A percentile compares a stretch with the other conserved stretches of the same genome.
These are phyloP conservation scores for Latrodectus hesperus DNA, from an alignment of 2,888 invertebrate species.

Conservation along the genomic window DNA sequence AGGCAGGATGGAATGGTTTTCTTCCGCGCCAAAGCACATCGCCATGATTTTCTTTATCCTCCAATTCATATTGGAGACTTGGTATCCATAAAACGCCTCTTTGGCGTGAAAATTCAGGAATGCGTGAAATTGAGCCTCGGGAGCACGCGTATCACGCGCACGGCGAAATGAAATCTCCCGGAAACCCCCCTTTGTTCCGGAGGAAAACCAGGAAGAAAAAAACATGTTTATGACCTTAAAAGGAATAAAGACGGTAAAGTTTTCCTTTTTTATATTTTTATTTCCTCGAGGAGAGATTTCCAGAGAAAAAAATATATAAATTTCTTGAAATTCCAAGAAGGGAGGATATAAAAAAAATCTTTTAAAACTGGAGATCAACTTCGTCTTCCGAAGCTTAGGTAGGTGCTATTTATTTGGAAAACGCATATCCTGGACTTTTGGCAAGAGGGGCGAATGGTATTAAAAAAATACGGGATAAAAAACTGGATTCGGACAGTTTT, in stretches of 20 bases:
- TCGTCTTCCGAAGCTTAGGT: conserved; percentile 49
- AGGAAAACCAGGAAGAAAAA: not conserved
- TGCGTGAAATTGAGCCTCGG: conserved; percentile 46
- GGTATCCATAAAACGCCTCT: not conserved
- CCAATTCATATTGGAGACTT: not conserved
- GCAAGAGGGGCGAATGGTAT: not conserved
- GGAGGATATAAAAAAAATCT: conserved; percentile 24
- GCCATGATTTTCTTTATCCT: not conserved
- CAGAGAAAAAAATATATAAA: not conserved
- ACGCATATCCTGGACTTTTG: conserved; percentile 42
- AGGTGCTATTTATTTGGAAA: conserved; percentile 48
- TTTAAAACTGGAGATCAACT: conserved; percentile 57
- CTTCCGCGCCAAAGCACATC: not conserved
- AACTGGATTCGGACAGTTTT: conserved; percentile 18
- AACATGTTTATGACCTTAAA: conserved; percentile 50
- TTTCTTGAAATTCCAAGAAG: conserved; percentile 20
- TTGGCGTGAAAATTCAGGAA: conserved; percentile 37
- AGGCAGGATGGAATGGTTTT: not conserved
- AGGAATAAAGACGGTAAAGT: conserved; percentile 22
- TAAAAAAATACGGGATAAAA: conserved; percentile 6
- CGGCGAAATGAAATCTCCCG: conserved; percentile 50
- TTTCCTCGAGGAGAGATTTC: not conserved
- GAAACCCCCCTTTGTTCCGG: conserved; percentile 30
- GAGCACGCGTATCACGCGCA: conserved; percentile 9
- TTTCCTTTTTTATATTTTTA: not conserved